Conservation (phyloP, 2,888 invertebrate species). For the Lycia hirtaria region DNA sequence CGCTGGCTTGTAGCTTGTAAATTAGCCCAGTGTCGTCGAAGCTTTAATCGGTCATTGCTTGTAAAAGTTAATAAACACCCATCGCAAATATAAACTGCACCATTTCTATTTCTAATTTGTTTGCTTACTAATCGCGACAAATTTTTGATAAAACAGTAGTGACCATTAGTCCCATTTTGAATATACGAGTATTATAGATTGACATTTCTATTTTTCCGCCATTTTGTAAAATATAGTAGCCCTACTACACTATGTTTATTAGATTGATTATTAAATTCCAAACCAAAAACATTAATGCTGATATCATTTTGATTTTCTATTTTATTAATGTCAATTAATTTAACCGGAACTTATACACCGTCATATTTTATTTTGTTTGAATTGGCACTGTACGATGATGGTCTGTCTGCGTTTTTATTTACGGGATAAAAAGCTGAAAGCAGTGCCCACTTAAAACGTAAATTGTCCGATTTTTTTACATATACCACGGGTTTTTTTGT, state of each 20-base stretch:
- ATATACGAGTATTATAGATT: not conserved
- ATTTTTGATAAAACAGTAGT: not conserved
- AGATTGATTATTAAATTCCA: not conserved
- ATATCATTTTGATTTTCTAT: slow-evolving; percentile 14
- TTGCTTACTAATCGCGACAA: not conserved
- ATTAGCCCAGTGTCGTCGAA: too few relatives aligned
- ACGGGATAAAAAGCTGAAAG: slow-evolving; percentile 13
- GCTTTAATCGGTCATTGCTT: too few relatives aligned
- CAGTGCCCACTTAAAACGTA: slow-evolving; percentile 30
- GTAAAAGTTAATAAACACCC: not conserved
- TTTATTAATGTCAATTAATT: slow-evolving; percentile 8
- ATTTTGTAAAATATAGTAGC: not conserved
- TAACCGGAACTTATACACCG: slow-evolving; percentile 11
- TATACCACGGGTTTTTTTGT: slow-evolving; percentile 13
- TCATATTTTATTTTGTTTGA: slow-evolving; percentile 15
- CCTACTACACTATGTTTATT: not conserved
- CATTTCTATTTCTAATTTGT: not conserved
- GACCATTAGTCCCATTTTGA: not conserved
- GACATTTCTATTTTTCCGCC: not conserved
- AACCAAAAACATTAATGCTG: slow-evolving; percentile 6
- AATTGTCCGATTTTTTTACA: slow-evolving; percentile 21
- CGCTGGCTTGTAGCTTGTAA: too few relatives aligned
- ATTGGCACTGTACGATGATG: slow-evolving; percentile 3
- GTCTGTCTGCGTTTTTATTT: slow-evolving; percentile 4
- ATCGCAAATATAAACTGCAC: not conserved